A percentile compares a stretch with the other conserved stretches of the same genome.
phyloP scores from a whole-genome alignment of 1,140 invertebrate species.

The Rhopalosiphum maidis region DNA sequence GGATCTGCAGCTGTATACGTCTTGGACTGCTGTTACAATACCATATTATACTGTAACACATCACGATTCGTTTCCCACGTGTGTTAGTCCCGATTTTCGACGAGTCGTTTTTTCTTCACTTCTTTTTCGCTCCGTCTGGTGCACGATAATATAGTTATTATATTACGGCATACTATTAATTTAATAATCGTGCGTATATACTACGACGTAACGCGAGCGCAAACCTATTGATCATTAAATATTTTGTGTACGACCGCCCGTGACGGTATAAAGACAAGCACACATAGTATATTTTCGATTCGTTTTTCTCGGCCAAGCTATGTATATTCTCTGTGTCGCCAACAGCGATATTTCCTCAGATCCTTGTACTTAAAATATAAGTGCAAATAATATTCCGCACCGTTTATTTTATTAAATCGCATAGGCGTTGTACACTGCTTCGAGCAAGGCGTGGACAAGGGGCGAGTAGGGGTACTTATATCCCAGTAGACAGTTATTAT shows the following conservation, averaged over 20 bases:
- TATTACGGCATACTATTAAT: background rate
- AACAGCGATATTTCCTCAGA: background rate
- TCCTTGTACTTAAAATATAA: background rate
- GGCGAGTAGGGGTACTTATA: too few species aligned
- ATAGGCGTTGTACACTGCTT: too few species aligned
- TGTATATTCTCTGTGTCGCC: background rate
- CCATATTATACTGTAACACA: background rate
- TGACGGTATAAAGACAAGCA: background rate
- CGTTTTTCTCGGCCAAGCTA: background rate
- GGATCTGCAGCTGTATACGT: background rate
- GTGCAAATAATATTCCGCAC: too few species aligned
- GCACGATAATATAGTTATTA: background rate
- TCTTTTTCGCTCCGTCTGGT: background rate
- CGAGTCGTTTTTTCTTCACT: background rate
- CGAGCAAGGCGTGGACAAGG: too few species aligned
- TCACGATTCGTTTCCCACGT: background rate
- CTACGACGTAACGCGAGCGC: background rate
- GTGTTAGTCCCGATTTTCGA: background rate
- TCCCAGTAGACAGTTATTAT: too few species aligned
- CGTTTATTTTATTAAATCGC: too few species aligned
- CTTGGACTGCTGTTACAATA: background rate
- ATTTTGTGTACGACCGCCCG: background rate
- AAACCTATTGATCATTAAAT: background rate
- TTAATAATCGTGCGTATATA: background rate
- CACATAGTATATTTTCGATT: background rate